Percentiles rank a stretch among this genome's conserved stretches.
These are phyloP conservation scores for Steatornis caripensis DNA, from an alignment of 2,113 vertebrate species.

Conservation along the genomic window DNA sequence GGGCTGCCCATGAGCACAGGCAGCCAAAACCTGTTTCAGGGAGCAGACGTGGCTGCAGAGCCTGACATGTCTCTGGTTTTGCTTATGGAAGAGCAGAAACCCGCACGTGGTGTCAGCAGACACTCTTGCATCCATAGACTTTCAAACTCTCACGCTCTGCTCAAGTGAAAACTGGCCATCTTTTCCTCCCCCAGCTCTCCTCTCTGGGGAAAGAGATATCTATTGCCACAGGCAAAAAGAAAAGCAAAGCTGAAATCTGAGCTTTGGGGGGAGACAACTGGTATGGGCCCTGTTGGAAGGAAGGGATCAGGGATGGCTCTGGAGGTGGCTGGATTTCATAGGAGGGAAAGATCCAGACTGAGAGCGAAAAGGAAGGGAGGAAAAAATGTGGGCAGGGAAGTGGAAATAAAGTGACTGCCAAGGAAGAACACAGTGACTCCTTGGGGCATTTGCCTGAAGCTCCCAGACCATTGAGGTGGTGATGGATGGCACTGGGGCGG, in stretches of 20 bases:
- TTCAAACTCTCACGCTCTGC: neutral
- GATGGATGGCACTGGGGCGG: neutral
- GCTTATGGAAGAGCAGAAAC: neutral
- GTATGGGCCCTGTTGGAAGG: neutral
- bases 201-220: neutral
- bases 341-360: neutral
- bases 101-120: rapidly evolving
- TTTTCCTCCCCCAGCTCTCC: neutral
- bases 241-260: neutral
- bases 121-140: rapidly evolving
- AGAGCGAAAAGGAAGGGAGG: neutral
- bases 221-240: neutral
- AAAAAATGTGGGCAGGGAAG: neutral
- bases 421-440: neutral
- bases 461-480: neutral
- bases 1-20: neutral
- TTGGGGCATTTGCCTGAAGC: neutral
- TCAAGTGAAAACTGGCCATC: neutral
- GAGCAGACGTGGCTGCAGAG: rapidly evolving
- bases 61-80: neutral
- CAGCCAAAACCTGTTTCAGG: neutral
- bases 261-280: neutral
- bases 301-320: neutral
- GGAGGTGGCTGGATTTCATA: neutral
- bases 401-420: neutral